Percentiles rank a stretch among this genome's conserved stretches.
These are phyloP conservation scores for Chelidonichthys spinosus DNA, from an alignment of 2,797 vertebrate species.

Conservation along the genomic window DNA sequence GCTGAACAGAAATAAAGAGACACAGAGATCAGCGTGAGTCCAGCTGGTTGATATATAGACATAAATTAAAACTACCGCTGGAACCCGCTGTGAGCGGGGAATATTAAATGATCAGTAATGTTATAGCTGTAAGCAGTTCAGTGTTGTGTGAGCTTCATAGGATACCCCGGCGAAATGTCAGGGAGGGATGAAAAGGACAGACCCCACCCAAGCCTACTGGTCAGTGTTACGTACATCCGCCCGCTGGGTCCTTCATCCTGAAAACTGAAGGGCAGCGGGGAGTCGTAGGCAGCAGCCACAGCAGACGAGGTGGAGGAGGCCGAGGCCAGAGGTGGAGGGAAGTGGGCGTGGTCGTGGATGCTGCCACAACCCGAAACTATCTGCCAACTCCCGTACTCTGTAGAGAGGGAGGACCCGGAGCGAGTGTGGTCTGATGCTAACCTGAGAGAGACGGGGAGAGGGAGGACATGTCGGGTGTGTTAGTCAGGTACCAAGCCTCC, in stretches of 20 bases:
- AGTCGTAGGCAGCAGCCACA: constrained; percentile 79
- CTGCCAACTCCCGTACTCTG: constrained; percentile 99
- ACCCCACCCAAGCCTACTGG: no score
- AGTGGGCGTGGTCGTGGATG: constrained; percentile 92
- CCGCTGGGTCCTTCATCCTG: constrained; percentile 92
- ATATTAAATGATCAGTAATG: no score
- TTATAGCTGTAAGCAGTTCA: no score
- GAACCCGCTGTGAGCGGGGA: no score
- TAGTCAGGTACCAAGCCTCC: no score
- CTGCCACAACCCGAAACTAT: constrained; percentile 98
- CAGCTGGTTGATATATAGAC: no score
- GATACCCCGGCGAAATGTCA: no score
- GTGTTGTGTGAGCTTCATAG: no score
- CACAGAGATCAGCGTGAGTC: no score
- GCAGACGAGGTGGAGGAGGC: constrained; percentile 62
- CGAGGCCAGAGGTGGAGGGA: constrained; percentile 75
- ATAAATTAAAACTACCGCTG: no score
- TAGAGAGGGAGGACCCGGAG: constrained; percentile 96
- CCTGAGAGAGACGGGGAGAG: constrained; percentile 74
- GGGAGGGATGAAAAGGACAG: no score
- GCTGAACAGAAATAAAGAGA: no score
- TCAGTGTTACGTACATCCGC: constrained; percentile 89
- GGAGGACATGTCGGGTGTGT: background rate
- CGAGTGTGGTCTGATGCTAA: constrained; percentile 89
- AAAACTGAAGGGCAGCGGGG: constrained; percentile 94